A percentile compares a stretch with the other conserved stretches of the same genome.
Evolutionary conservation across 2,888 invertebrate genomes (phyloP).

Genomic region (Girardia tigrina): DNA sequence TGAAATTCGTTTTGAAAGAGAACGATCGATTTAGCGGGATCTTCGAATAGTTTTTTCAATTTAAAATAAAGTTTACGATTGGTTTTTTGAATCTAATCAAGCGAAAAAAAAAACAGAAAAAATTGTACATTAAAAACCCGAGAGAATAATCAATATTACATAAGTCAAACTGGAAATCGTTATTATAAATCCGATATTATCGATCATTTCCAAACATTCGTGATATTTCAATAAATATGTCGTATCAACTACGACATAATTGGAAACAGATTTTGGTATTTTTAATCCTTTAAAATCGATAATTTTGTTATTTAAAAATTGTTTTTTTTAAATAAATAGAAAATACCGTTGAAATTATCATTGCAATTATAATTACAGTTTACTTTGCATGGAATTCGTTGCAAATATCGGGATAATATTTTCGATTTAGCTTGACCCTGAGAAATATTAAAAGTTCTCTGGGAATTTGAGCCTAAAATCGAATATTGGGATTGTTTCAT

Average conservation of each 20-base stretch:
- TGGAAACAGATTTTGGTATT: neutral
- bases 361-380: slow-evolving; percentile 2
- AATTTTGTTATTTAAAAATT: no score
- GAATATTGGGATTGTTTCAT: neutral
- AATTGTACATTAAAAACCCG: no score
- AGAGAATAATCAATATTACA: neutral
- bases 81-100: neutral
- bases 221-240: neutral
- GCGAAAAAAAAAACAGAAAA: no score
- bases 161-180: neutral
- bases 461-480: neutral
- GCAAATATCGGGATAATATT: neutral
- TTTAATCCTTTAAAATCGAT: no score
- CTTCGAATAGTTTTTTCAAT: slow-evolving; percentile 7
- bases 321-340: neutral
- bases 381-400: neutral
- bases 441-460: neutral
- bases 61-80: slow-evolving; percentile 19
- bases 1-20: slow-evolving; percentile 3
- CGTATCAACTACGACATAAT: slow-evolving; percentile 10
- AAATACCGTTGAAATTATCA: neutral
- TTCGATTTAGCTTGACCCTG: neutral
- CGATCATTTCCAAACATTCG: neutral
- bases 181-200: neutral
- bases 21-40: neutral